Percentiles rank a stretch among this genome's conserved stretches.
Conservation (phyloP, 1,140 invertebrate species). For the Temnothorax nylanderi region DNA sequence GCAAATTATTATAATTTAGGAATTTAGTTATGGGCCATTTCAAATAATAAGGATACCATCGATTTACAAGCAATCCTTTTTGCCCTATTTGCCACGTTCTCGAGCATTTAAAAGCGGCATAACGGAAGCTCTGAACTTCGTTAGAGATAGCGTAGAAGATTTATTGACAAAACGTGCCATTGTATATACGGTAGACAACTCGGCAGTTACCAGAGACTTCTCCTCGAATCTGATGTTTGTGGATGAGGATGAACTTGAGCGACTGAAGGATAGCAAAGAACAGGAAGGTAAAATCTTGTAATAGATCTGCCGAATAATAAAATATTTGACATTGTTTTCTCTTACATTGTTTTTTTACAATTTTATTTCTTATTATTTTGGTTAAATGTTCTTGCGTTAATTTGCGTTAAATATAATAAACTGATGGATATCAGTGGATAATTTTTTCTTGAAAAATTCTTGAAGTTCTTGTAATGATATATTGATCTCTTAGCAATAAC, state of each 20-base stretch:
- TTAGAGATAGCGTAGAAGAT: conserved; percentile 80
- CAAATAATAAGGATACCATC: conserved; percentile 81
- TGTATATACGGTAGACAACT: conserved; percentile 81
- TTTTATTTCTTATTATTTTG: background rate
- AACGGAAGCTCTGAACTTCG: conserved; percentile 79
- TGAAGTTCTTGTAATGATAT: background rate
- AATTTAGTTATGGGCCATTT: conserved; percentile 81
- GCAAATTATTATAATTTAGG: conserved; percentile 70
- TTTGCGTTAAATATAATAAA: background rate
- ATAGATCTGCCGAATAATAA: background rate
- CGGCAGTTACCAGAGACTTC: conserved; percentile 70
- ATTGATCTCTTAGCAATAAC: background rate
- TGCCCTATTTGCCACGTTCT: conserved; percentile 78
- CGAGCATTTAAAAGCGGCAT: conserved; percentile 74
- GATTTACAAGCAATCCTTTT: conserved; percentile 69
- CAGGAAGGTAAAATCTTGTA: conserved; percentile 44
- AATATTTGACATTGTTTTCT: background rate
- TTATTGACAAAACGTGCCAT: conserved; percentile 81
- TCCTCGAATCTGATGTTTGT: conserved; percentile 76
- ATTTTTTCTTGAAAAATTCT: background rate
- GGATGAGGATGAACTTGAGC: conserved; percentile 81
- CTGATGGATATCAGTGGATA: background rate
- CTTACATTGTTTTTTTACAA: background rate
- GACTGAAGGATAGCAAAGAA: conserved; percentile 63
- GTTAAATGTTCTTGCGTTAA: background rate